Evolutionary conservation across 2,797 vertebrate species (phyloP), one percentile per base, ranked within the genome.

Genomic region (Thalassophryne amazonica): DNA sequence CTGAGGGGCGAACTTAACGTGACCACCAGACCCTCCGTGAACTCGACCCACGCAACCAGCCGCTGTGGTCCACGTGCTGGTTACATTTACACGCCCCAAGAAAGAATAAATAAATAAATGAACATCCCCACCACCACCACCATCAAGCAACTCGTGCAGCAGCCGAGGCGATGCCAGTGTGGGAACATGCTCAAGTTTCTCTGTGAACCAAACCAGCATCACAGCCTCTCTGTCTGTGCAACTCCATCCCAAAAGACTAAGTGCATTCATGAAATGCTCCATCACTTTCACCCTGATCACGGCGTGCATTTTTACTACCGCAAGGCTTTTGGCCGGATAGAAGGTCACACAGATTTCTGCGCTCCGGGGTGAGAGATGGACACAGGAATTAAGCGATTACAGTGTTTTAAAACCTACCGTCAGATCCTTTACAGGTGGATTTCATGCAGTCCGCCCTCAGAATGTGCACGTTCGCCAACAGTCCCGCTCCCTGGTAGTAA

Each of bases 401-500:
- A 4, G 31, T 25, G 39, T 20, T n/a, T 23, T 12, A 22, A n/a
- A 17, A 76, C 88, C 64, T 87, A 90, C 89, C 89, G 86, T 78
- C 57, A 41, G 74, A 42, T 76, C 43, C 62, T 73, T 78, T 76
- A 75, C 72, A 70, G 76, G 81, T 48, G 83, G 88, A 88, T 88
- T 74, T 70, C 82, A 66, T 40, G 53, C 54, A 31, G 64, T 5
- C 72, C 55, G 75, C 52, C 55, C 55, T 10, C 76, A 67, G 51
- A 27, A 79, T 83, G 80, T 78, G 86, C 78, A 67, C 77, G 59
- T 67, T 25, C 36, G 60, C 73, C 59, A 65, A 73, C 72, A 54
- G 72, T 60, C 60, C 69, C 70, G 80, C 78, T 81, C 27, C 80
- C 69, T 62, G 12, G 53, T 68, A 53, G 60, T 27, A 41, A 64